Evolutionary conservation across 2,888 invertebrate species (phyloP).

Genomic region (Drosophila stalkeri): DNA sequence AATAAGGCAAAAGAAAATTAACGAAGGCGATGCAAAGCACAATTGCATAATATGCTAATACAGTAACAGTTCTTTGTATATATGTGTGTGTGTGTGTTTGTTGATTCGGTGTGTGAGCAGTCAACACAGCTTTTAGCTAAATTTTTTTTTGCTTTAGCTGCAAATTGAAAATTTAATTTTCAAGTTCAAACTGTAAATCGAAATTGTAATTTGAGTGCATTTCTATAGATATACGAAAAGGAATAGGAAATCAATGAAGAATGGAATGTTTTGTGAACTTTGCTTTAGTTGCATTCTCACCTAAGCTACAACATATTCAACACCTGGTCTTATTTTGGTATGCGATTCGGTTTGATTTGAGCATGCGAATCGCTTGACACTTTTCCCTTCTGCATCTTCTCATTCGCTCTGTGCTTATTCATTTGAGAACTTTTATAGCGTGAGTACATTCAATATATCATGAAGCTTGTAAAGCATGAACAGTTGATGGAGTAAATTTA

Average conservation of each 20-base stretch:
- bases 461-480: too few species aligned
- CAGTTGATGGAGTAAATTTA: too few species aligned
- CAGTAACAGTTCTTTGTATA: conserved; percentile 32
- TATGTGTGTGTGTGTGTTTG: conserved; percentile 19
- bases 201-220: conserved; percentile 13
- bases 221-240: conserved; percentile 14
- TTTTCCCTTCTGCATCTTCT: conserved; percentile 34
- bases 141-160: conserved; percentile 13
- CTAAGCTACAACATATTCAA: neutral
- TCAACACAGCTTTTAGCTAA: neutral
- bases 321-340: conserved; percentile 15
- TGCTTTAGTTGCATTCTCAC: neutral
- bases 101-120: conserved; percentile 14
- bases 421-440: neutral
- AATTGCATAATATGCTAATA: conserved; percentile 55
- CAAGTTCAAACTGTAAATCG: conserved; percentile 27
- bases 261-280: neutral
- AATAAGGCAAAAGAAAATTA: conserved; percentile 37
- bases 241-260: neutral
- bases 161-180: conserved; percentile 13
- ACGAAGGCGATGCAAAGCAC: conserved; percentile 58
- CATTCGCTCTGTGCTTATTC: conserved; percentile 22
- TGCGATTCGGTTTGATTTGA: conserved; percentile 66
- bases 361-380: conserved; percentile 57
- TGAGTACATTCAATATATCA: neutral